phyloP scores from a whole-genome alignment of 2,888 invertebrate genomes.

The Apoda limacodes region DNA sequence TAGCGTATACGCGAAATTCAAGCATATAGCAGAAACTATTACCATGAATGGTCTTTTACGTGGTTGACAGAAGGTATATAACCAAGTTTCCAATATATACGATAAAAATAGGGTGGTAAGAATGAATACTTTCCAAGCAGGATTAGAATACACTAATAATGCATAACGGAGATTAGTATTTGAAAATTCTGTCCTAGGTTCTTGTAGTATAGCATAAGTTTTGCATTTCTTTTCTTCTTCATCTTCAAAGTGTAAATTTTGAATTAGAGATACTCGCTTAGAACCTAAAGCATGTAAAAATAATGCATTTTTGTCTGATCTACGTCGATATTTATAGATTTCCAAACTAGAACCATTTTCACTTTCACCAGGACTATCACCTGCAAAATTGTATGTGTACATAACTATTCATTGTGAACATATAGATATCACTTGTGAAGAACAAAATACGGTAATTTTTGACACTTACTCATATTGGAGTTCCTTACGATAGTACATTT shows the following conservation, averaged over 20 bases:
- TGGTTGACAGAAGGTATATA: slow-evolving; percentile 43
- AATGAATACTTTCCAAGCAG: slow-evolving; percentile 47
- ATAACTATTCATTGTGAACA: no score
- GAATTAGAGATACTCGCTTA: slow-evolving; percentile 18
- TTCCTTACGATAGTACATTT: no score
- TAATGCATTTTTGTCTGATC: slow-evolving; percentile 26
- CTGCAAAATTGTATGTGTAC: no score
- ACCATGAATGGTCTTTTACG: slow-evolving; percentile 34
- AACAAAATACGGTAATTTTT: no score
- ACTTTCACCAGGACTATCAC: slow-evolving; percentile 19
- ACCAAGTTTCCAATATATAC: slow-evolving; percentile 45
- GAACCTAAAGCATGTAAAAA: slow-evolving; percentile 22
- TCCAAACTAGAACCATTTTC: slow-evolving; percentile 26
- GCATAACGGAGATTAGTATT: slow-evolving; percentile 42
- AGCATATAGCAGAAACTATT: slow-evolving; percentile 35
- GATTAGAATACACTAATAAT: slow-evolving; percentile 45
- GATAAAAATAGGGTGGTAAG: slow-evolving; percentile 41
- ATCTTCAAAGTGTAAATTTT: slow-evolving; percentile 23
- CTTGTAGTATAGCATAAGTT: slow-evolving; percentile 53
- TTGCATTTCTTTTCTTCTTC: slow-evolving; percentile 34
- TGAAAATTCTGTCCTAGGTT: slow-evolving; percentile 42
- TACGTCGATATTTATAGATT: slow-evolving; percentile 42
- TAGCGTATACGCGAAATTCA: slow-evolving; percentile 41
- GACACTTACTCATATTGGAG: slow-evolving; percentile 14
- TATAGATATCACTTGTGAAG: no score